Evolutionary conservation across 2,113 vertebrate species (phyloP).

Genomic region (Butorides virescens): DNA sequence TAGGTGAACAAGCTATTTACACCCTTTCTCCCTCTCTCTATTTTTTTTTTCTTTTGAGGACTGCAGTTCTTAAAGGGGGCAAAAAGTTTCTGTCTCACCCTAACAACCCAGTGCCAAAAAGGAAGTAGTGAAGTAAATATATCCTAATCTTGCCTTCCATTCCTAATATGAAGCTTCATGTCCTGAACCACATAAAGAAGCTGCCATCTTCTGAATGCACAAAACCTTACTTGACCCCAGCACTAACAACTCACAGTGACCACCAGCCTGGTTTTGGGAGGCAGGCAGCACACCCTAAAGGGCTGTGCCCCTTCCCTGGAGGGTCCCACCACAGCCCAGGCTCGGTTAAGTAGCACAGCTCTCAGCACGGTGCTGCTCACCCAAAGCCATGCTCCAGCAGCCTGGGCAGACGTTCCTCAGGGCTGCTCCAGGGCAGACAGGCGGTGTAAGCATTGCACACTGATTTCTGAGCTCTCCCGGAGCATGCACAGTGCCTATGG

Average conservation of each 20-base stretch:
- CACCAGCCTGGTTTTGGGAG: background rate
- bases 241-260: background rate
- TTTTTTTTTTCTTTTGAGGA: background rate
- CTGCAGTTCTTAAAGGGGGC: background rate
- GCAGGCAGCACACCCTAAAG: background rate
- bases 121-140: background rate
- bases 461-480: background rate
- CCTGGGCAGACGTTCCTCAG: background rate
- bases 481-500: background rate
- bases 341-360: fast-evolving
- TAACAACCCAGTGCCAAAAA: background rate
- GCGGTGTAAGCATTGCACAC: background rate
- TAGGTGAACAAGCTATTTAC: background rate
- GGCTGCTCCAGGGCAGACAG: background rate
- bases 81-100: background rate
- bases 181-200: background rate
- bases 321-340: background rate
- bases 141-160: background rate
- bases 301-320: fast-evolving
- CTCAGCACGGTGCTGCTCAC: background rate
- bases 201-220: background rate
- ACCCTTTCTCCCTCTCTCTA: background rate
- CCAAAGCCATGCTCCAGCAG: background rate
- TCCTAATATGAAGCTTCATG: background rate
- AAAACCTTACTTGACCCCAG: background rate